phyloP scores from a whole-genome alignment of 1,140 invertebrate genomes.

The Palaemon carinicauda region DNA sequence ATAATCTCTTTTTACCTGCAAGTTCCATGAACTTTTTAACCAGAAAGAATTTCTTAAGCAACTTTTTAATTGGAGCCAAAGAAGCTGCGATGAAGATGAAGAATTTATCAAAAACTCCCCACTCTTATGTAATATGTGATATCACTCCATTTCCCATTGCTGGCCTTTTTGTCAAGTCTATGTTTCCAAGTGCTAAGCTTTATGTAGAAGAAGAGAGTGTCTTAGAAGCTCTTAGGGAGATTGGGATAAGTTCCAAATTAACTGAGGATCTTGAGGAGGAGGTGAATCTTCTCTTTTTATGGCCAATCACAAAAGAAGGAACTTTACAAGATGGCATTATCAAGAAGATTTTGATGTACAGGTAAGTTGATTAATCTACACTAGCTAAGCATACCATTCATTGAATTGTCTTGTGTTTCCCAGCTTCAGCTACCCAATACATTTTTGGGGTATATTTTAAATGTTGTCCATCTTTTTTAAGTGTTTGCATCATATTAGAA shows the following conservation, averaged over 20 bases:
- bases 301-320: conserved; percentile 43
- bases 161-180: conserved; percentile 24
- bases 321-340: conserved; percentile 36
- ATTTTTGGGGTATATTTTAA: background rate
- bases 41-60: conserved; percentile 1
- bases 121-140: conserved; percentile 33
- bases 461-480: background rate
- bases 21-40: conserved; percentile 33
- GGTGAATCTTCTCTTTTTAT: conserved; percentile 31
- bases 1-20: conserved; percentile 7
- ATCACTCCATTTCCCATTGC: conserved; percentile 28
- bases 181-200: background rate
- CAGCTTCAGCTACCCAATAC: background rate
- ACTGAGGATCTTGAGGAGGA: conserved; percentile 24
- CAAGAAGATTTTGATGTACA: conserved; percentile 30
- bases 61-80: conserved; percentile 4
- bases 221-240: background rate
- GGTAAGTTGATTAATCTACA: background rate
- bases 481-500: too few species aligned
- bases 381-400: too few species aligned
- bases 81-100: background rate
- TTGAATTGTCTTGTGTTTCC: too few species aligned
- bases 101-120: background rate
- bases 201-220: conserved; percentile 37
- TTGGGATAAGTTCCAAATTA: background rate